These are phyloP conservation scores for Sebastes minor DNA, from an alignment of 2,797 vertebrate genomes.

Conservation along the genomic window DNA sequence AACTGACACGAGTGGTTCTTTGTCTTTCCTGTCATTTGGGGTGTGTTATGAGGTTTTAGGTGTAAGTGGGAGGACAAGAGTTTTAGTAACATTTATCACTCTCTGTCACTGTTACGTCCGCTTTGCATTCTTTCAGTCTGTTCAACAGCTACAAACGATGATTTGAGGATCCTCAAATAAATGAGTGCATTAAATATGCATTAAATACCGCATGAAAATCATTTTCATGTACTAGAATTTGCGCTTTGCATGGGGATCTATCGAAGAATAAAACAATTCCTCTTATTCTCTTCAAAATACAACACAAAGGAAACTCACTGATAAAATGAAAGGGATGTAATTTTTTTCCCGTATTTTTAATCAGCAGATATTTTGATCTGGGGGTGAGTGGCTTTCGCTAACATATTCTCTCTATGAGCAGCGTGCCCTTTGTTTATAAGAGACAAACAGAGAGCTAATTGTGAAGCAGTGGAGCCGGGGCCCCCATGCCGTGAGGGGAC, in stretches of 20 bases:
- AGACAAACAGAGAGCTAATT: conserved; percentile 87
- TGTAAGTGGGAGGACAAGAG: conserved; percentile 74
- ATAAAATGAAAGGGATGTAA: conserved; percentile 5
- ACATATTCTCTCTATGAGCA: conserved; percentile 67
- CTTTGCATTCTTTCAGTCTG: conserved; percentile 12
- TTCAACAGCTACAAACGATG: background rate
- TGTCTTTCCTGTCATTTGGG: conserved; percentile 76
- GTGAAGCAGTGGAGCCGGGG: conserved; percentile 70
- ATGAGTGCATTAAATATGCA: conserved; percentile 28
- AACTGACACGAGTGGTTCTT: conserved; percentile 84
- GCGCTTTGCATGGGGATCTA: conserved; percentile 1
- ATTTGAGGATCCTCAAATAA: conserved; percentile 9
- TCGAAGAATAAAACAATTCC: conserved; percentile 26
- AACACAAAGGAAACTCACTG: conserved; percentile 27
- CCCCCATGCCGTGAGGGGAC: conserved; percentile 73
- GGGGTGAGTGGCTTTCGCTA: conserved; percentile 43
- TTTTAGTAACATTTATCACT: conserved; percentile 69
- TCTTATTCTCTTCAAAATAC: conserved; percentile 33
- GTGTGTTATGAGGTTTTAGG: conserved; percentile 73
- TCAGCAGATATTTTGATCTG: conserved; percentile 39
- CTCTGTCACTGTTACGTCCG: conserved; percentile 46
- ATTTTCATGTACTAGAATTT: conserved; percentile 3
- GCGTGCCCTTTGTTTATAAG: conserved; percentile 71
- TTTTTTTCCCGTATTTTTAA: conserved; percentile 38
- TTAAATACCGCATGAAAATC: conserved; percentile 23